phyloP scores from a whole-genome alignment of 2,888 invertebrate species.

The Heliconius sara region DNA sequence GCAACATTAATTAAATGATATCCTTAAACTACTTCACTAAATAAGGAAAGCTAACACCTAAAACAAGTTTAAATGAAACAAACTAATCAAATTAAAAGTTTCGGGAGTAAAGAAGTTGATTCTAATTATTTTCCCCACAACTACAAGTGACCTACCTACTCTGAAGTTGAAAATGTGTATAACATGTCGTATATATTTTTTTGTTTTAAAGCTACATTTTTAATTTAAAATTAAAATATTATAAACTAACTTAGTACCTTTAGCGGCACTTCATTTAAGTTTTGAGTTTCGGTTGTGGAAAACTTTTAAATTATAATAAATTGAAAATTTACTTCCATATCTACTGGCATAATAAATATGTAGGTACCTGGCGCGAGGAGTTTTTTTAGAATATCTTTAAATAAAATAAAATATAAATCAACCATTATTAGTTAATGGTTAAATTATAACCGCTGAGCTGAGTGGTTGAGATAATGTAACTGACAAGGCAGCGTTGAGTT shows the following conservation, averaged over 20 bases:
- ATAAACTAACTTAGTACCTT: background rate
- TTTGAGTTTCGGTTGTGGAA: background rate
- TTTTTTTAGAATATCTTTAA: background rate
- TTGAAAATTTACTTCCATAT: background rate
- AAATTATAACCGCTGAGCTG: too few species aligned
- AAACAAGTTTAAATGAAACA: slow-evolving; percentile 25
- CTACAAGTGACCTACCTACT: slow-evolving; percentile 5
- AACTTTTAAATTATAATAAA: background rate
- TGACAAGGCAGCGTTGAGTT: too few species aligned
- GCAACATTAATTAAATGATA: slow-evolving; percentile 1
- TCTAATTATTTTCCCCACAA: slow-evolving; percentile 23
- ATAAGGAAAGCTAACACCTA: slow-evolving; percentile 7
- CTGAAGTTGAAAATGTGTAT: background rate
- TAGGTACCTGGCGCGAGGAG: background rate
- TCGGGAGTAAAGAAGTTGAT: slow-evolving; percentile 24
- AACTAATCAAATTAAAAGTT: slow-evolving; percentile 32
- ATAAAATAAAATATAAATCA: too few species aligned
- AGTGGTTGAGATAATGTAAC: too few species aligned
- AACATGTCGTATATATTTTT: background rate
- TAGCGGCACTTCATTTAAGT: background rate
- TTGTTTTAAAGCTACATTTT: slow-evolving; percentile 4
- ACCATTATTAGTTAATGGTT: too few species aligned
- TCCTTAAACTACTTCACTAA: slow-evolving; percentile 9
- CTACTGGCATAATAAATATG: background rate
- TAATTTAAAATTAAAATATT: background rate